Evolutionary conservation across 2,888 invertebrate species (phyloP), one percentile per base, ranked within the genome.

Genomic region (Macrostomum cliftonense): DNA sequence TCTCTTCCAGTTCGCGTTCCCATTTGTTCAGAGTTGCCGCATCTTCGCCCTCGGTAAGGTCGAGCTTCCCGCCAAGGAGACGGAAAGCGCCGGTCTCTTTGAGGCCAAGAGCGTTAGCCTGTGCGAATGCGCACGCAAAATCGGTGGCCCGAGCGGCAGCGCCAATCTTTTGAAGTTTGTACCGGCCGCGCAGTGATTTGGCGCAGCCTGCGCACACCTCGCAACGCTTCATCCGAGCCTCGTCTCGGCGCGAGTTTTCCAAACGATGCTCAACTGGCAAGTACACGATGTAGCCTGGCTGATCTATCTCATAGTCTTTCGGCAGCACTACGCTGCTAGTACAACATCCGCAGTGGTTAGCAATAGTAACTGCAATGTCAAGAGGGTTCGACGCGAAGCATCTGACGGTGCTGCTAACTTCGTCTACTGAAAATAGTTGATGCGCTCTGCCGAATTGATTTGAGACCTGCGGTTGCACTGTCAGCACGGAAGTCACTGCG

Each of bases 41-140:
- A 12, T 65, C 68, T 56, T 68, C 69, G 46, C 60, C 58, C 12
- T 63, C 61, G 0, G 67, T 64, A 48, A 68, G 56, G 52, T 67
- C 67, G 17, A 68, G 67, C 52, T 68, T 69, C n/a, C 65, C 65
- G 55, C 67, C 67, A 44, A 69, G 55, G 37, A 64, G 62, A 46
- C 61, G 59, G 58, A 68, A 67, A 54, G 66, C 65, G 39, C 68
- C 69, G 21, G 60, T 57, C 52, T 63, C 63, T 50, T 60, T 59
- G 45, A 67, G 54, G 46, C 52, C 55, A n/a, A 51, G 52, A 67
- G 68, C 28, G 28, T 50, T 45, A 68, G 67, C 65, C 57, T 60
- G 58, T 43, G 67, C 68, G 63, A 68, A 65, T 45, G 63, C 62
- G 57, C 68, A 68, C 44, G 62, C 57, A 54, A 68, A 69, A 44